phyloP scores from a whole-genome alignment of 2,888 invertebrate genomes.

The Dione vanillae region DNA sequence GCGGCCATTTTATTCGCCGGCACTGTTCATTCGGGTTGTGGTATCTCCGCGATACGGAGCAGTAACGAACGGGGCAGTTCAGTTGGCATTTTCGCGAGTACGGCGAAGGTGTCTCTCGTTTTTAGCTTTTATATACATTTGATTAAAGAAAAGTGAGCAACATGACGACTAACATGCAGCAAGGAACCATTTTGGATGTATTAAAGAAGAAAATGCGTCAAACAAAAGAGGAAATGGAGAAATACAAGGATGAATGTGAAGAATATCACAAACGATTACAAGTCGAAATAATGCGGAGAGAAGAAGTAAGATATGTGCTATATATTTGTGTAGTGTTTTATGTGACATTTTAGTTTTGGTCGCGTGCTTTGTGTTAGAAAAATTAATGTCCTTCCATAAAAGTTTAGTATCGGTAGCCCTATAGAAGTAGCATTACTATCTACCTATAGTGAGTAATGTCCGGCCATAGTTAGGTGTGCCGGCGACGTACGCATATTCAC shows the following conservation, averaged over 20 bases:
- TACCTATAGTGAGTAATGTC: slow-evolving; percentile 84
- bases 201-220: slow-evolving; percentile 99
- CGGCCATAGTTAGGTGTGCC: slow-evolving; percentile 84
- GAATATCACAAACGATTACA: slow-evolving; percentile 97
- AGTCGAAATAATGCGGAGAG: slow-evolving; percentile 97
- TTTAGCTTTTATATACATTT: slow-evolving; percentile 71
- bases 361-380: slow-evolving; percentile 57
- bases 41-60: slow-evolving; percentile 80
- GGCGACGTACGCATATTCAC: slow-evolving; percentile 82
- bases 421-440: slow-evolving; percentile 64
- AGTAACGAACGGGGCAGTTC: slow-evolving; percentile 75
- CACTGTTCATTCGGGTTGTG: slow-evolving; percentile 81
- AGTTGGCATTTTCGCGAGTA: slow-evolving; percentile 84
- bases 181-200: slow-evolving; percentile 97
- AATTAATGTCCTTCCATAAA: slow-evolving; percentile 58
- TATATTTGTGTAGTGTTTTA: slow-evolving; percentile 68
- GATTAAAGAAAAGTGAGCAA: slow-evolving; percentile 76
- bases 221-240: slow-evolving; percentile 99
- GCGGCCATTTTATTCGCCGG: slow-evolving; percentile 84
- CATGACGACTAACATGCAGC: slow-evolving; percentile 95
- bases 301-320: slow-evolving; percentile 94
- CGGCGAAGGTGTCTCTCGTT: slow-evolving; percentile 81
- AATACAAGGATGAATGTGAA: slow-evolving; percentile 98
- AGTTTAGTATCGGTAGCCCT: slow-evolving; percentile 69
- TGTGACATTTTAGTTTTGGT: slow-evolving; percentile 61